A percentile compares a stretch with the other conserved stretches of the same genome.
phyloP scores from a whole-genome alignment of 2,113 vertebrate genomes.

The Triplophysa siluroides region DNA sequence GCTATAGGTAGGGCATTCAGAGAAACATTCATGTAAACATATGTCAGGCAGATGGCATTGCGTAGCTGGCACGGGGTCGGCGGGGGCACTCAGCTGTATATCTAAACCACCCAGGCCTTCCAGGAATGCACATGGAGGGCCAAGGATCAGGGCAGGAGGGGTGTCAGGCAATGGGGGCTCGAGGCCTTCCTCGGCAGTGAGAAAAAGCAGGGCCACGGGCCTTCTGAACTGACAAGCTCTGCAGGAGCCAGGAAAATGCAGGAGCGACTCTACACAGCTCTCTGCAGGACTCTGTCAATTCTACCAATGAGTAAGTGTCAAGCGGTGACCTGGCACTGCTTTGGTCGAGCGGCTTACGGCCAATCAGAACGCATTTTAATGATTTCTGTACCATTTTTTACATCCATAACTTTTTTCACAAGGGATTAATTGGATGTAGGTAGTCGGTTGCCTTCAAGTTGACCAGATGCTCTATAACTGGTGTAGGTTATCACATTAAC shows the following conservation, averaged over 20 bases:
- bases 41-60: constrained; percentile 70
- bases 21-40: constrained; percentile 51
- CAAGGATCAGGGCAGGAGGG: constrained; percentile 57
- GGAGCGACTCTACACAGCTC: constrained; percentile 3
- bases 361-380: neutral
- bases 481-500: too few species aligned
- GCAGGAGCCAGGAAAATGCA: constrained; percentile 12
- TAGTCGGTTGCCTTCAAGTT: too few species aligned
- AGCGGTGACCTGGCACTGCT: constrained; percentile 12
- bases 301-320: neutral
- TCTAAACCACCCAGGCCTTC: constrained; percentile 54
- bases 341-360: neutral
- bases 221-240: constrained; percentile 26
- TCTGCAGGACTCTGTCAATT: constrained; percentile 29
- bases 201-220: constrained; percentile 25
- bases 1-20: neutral
- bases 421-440: too few species aligned
- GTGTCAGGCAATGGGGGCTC: constrained; percentile 13
- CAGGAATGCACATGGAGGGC: constrained; percentile 66
- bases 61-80: constrained; percentile 56
- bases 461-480: too few species aligned
- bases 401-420: too few species aligned
- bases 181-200: constrained; percentile 12
- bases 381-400: neutral
- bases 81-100: constrained; percentile 63